phyloP scores from a whole-genome alignment of 2,113 vertebrate species.

The Zosterops lateralis region DNA sequence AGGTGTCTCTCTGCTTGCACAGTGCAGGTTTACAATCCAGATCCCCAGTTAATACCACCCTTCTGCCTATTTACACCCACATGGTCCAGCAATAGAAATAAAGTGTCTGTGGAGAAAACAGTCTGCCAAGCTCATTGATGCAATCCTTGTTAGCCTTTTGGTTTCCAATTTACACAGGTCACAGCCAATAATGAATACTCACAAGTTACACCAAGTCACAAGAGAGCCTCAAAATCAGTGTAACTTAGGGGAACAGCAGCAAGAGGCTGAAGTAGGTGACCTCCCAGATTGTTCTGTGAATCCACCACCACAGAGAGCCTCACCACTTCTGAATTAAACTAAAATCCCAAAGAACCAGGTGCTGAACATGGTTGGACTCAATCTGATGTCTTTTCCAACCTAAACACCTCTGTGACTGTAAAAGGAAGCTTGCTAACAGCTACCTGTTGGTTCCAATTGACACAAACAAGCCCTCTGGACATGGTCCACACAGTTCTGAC shows the following conservation, averaged over 20 bases:
- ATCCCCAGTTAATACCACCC: neutral
- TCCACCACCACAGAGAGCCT: neutral
- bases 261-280: neutral
- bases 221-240: neutral
- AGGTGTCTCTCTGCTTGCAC: neutral
- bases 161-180: neutral
- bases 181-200: neutral
- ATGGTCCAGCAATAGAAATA: neutral
- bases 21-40: neutral
- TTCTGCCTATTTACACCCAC: neutral
- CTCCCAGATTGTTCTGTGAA: neutral
- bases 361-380: fast-evolving
- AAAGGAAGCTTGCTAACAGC: neutral
- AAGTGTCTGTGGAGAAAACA: fast-evolving
- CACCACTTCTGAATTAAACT: neutral
- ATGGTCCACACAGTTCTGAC: neutral
- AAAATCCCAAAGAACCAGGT: neutral
- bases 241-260: neutral
- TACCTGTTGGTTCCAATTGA: too few species aligned
- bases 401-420: neutral
- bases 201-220: neutral
- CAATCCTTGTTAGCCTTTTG: neutral
- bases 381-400: neutral
- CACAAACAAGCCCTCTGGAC: neutral
- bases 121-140: neutral